Percentiles rank a stretch among this genome's conserved stretches.
Evolutionary conservation across 2,888 invertebrate species (phyloP).

Genomic region (Brachyopa scutellaris): DNA sequence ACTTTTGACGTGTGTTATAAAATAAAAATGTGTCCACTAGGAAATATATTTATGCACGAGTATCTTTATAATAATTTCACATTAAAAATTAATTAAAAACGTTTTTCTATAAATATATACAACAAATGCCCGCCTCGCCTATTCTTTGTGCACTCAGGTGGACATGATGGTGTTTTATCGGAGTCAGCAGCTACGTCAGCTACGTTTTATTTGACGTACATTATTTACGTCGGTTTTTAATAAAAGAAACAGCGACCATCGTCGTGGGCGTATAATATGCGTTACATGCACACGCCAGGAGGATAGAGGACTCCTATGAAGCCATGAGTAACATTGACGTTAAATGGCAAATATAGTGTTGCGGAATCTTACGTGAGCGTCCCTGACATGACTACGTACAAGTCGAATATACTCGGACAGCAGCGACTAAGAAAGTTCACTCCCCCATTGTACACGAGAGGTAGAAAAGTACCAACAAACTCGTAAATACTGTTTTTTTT

Average conservation of each 20-base stretch:
- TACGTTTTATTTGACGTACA: constrained; percentile 31
- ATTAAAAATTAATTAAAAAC: constrained; percentile 48
- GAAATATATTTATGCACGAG: constrained; percentile 34
- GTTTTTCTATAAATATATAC: constrained; percentile 30
- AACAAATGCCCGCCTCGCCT: not conserved
- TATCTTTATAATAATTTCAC: no score
- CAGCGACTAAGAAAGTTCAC: not conserved
- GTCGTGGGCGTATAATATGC: constrained; percentile 27
- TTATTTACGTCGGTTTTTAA: constrained; percentile 29
- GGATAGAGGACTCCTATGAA: constrained; percentile 14
- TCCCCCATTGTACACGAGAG: no score
- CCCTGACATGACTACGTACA: not conserved
- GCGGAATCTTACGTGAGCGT: constrained; percentile 12
- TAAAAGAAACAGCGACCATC: not conserved
- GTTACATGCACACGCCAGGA: constrained; percentile 8
- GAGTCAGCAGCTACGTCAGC: constrained; percentile 31
- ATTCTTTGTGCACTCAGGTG: constrained; percentile 35
- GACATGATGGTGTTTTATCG: constrained; percentile 30
- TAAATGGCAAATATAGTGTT: constrained; percentile 37
- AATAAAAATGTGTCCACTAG: constrained; percentile 21
- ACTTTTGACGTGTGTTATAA: constrained; percentile 13
- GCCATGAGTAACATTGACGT: constrained; percentile 22
- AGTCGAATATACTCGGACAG: not conserved
- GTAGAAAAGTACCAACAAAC: no score
- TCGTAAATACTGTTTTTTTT: not conserved